Base-by-base conservation (phyloP, 92 coral and sea anemone genomes). In the Desmophyllum pertusum region DNA sequence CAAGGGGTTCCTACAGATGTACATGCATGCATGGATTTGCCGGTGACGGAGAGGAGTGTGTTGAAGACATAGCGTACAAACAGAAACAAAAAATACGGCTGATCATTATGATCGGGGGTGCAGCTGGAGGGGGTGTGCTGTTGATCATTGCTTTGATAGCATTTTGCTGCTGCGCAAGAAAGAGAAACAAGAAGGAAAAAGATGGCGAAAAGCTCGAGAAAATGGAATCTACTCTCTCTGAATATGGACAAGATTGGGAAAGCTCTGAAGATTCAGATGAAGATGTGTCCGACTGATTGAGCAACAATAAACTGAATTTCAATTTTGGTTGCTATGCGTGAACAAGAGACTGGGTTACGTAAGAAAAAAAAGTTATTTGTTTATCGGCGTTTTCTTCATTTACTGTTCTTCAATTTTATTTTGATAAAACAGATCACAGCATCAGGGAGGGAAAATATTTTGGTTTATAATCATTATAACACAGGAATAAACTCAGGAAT, bases 41-140 rank as follows among this genome's bases (percentile, higher is more conserved):
- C n/a, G 93, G 93, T 5, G 90, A 89, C 39, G 93, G 93, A 6
- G 31, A 21, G 6, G 75, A 80, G 33, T 89, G 93, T 55, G 79
- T 75, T 4, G 70, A 67, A 29, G 90, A 86, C 79, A 64, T 75
- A 48, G 84, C 81, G 3, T 73, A 84, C 75, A 50, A 76, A 29
- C 93, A 89, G 75, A 36, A 81, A 29, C 38, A 78, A 46, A 63
- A 86, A 45, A 81, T 70, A 6, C 61, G 69, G 65, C 76, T 27
- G 61, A 59, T 40, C 69, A 61, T 73, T 13, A 85, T 53, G 37
- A 43, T 85, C 50, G 89, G 87, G 25, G 87, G 81, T 33, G 53
- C 84, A 53, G 80, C 65, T 30, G 90, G 80, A 1, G 90, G 87
- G 18, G 83, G 51, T 10, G 19, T 65, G 10, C 73, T 89, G 70